Evolutionary conservation across 2,113 vertebrate genomes (phyloP).

Genomic region (Saguinus midas): DNA sequence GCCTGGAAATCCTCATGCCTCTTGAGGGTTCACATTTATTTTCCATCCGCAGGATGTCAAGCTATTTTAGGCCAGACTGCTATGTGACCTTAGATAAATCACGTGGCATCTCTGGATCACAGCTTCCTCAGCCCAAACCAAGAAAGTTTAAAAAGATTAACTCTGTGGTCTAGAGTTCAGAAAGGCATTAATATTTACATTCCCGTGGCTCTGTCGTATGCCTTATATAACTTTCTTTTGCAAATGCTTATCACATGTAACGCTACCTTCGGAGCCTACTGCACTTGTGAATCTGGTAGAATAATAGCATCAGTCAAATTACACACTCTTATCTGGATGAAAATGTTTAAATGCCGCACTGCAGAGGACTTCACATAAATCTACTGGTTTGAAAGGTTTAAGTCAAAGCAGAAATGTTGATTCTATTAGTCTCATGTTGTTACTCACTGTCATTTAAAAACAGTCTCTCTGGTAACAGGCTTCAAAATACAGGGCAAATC

Average conservation of each 20-base stretch:
- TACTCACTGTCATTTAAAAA: neutral
- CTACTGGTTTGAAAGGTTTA: neutral
- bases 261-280: neutral
- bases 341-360: neutral
- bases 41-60: neutral
- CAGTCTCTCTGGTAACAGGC: slow-evolving; percentile 12
- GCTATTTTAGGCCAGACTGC: slow-evolving; percentile 23
- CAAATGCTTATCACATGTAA: neutral
- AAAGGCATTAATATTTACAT: neutral
- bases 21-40: neutral
- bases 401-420: neutral
- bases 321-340: neutral
- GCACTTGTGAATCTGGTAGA: no score
- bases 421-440: neutral
- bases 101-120: neutral
- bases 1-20: neutral
- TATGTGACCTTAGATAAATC: neutral
- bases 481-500: neutral
- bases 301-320: rapidly evolving
- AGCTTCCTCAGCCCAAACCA: neutral
- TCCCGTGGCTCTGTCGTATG: rapidly evolving
- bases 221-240: neutral
- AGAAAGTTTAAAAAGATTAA: neutral
- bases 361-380: neutral
- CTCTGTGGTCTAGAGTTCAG: neutral